Base-by-base conservation (phyloP, 2,113 vertebrate genomes). In the Redunca redunca region DNA sequence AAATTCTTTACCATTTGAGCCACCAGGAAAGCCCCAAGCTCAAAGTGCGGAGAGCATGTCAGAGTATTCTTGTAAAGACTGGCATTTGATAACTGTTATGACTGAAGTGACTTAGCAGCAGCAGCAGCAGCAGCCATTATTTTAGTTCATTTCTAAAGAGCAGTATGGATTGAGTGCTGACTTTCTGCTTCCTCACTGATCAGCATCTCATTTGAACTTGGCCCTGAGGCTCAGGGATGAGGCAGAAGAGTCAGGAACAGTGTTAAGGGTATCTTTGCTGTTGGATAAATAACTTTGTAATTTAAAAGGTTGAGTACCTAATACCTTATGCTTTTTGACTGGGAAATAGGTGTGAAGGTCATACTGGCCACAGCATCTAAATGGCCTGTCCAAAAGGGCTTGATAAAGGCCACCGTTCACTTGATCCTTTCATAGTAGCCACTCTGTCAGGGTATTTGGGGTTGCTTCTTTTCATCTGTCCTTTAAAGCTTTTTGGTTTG, bases 131-230 rank as follows among this genome's bases (percentile, higher is more conserved):
- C 40, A 3, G 40, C 53, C 40, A 2, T n/a, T 12, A 28, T 53
- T 55, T 55, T 8, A 26, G 33, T 26, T 28, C 0, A n/a, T 36
- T 77, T 74, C 25, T 30, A 7, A 10, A 33, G n/a, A 30, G 55
- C 46, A 46, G 7, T 1, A 12, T n/a, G 5, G 48, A 23, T 30
- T 0, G 0, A 33, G 57, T 1, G 11, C 50, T 15, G 71, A 74
- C n/a, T 67, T 50, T 8, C 25, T 7, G 30, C 3, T 40, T 33
- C 4, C 1, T 40, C 25, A 40, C 57, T 43, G 88, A 36, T 36
- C 57, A 36, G 74, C 89, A 28, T 15, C 33, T 53, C 13, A 16
- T 33, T 33, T 50, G 81, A 78, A 28, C 60, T 83, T 80, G 43
- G 83, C 17, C 28, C 7, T 23, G 53, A 91, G 36, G 46, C 48